Percentiles rank a stretch among this genome's conserved stretches.
Conservation (phyloP, 2,113 vertebrate genomes). For the Oncorhynchus clarkii region DNA sequence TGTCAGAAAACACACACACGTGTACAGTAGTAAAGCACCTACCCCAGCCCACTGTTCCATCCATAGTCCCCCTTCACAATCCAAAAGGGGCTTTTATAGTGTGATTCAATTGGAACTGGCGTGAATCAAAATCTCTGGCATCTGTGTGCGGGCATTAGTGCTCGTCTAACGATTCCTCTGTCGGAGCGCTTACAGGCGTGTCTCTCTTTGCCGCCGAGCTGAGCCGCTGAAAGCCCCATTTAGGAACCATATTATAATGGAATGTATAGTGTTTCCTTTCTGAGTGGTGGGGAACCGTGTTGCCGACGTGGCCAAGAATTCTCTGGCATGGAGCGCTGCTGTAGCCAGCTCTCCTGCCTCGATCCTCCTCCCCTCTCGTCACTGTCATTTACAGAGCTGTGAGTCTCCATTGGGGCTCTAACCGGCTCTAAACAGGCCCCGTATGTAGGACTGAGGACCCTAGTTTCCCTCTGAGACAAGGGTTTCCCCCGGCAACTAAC, state of each 20-base stretch:
- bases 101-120: neutral
- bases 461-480: neutral
- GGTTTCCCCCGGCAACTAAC: neutral
- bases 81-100: neutral
- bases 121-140: neutral
- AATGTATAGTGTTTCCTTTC: neutral
- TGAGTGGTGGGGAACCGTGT: neutral
- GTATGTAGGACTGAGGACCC: neutral
- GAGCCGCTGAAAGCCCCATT: neutral
- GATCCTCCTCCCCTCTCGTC: neutral
- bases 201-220: no score
- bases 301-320: constrained; percentile 9
- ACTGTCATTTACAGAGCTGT: neutral
- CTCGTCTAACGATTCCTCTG: neutral
- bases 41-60: neutral
- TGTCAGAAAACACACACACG: no score
- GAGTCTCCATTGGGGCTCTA: neutral
- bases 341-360: neutral
- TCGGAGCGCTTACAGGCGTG: neutral
- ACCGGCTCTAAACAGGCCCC: neutral
- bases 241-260: neutral
- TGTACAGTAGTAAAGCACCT: neutral
- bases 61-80: neutral
- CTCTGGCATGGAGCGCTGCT: neutral
- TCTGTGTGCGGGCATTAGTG: neutral